These are phyloP conservation scores for Regulus satrapa DNA, from an alignment of 2,113 vertebrate genomes.

Conservation along the genomic window DNA sequence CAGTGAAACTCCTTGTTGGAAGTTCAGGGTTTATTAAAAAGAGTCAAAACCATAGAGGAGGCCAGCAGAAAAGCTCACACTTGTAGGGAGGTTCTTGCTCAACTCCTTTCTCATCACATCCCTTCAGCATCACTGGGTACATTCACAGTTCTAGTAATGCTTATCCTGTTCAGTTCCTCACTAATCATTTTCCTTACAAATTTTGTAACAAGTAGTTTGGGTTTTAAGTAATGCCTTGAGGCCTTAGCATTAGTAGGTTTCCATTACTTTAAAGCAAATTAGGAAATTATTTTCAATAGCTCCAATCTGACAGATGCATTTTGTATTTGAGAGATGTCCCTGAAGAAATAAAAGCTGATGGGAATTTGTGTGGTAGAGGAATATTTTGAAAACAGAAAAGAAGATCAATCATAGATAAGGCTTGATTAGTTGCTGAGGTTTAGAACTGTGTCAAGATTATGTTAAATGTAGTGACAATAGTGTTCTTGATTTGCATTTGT, in stretches of 20 bases:
- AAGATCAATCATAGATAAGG: slow-evolving; percentile 63
- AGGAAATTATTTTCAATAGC: slow-evolving; percentile 27
- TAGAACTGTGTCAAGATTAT: slow-evolving; percentile 45
- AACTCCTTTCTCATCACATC: not conserved
- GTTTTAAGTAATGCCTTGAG: not conserved
- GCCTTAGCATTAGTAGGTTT: not conserved
- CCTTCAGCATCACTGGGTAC: not conserved
- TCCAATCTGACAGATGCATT: not conserved
- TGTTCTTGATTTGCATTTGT: slow-evolving; percentile 39
- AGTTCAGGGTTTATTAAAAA: not conserved
- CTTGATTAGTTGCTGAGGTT: slow-evolving; percentile 72
- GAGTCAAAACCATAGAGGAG: not conserved
- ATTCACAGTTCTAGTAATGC: not conserved
- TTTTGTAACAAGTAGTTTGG: not conserved
- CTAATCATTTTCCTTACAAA: not conserved
- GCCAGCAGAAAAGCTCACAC: not conserved
- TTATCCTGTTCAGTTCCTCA: not conserved
- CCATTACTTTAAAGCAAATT: not conserved
- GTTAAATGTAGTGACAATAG: slow-evolving; percentile 57
- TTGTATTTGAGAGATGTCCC: slow-evolving; percentile 23
- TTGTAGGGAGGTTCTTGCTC: not conserved
- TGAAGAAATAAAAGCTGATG: slow-evolving; percentile 7
- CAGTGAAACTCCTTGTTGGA: not conserved
- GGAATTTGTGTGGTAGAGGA: slow-evolving; percentile 7
- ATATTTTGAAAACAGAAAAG: slow-evolving; percentile 61